These are phyloP conservation scores for Eurytoma adleriae DNA, from an alignment of 2,888 invertebrate genomes.

Conservation along the genomic window DNA sequence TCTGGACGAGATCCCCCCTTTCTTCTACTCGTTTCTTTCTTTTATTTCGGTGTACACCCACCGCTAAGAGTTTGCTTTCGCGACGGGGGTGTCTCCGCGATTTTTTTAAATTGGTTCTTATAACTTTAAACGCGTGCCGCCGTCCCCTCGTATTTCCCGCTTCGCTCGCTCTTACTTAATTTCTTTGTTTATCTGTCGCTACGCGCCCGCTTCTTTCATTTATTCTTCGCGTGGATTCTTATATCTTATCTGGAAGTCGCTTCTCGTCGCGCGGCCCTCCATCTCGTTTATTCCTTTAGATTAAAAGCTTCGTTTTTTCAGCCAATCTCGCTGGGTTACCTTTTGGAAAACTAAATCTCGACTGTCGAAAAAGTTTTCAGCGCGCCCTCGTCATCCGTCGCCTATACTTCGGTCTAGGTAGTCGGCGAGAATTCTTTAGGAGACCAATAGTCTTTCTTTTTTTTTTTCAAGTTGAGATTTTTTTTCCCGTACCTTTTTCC, in stretches of 20 bases:
- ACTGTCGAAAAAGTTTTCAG: slow-evolving; percentile 35
- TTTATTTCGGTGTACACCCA: slow-evolving; percentile 45
- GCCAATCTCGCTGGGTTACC: slow-evolving; percentile 56
- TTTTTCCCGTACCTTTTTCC: slow-evolving; percentile 16
- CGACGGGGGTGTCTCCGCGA: slow-evolving; percentile 48
- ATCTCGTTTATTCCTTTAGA: slow-evolving; percentile 52
- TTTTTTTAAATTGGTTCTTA: slow-evolving; percentile 75
- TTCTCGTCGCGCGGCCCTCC: slow-evolving; percentile 59
- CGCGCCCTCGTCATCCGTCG: slow-evolving; percentile 34
- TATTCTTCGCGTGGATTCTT: slow-evolving; percentile 44
- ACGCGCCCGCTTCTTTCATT: slow-evolving; percentile 60
- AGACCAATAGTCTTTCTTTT: slow-evolving; percentile 1
- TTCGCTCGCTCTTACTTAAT: slow-evolving; percentile 59
- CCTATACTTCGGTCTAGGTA: slow-evolving; percentile 54
- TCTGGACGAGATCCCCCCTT: slow-evolving; percentile 54
- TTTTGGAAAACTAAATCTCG: slow-evolving; percentile 59
- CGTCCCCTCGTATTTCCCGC: slow-evolving; percentile 13
- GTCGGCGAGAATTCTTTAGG: neutral
- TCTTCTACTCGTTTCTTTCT: slow-evolving; percentile 16
- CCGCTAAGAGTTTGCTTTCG: slow-evolving; percentile 37
- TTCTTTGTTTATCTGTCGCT: slow-evolving; percentile 61
- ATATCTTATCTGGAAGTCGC: slow-evolving; percentile 58
- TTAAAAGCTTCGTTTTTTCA: slow-evolving; percentile 51
- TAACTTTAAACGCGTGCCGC: slow-evolving; percentile 69
- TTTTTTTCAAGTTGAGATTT: slow-evolving; percentile 11